Conservation (phyloP, 2,888 invertebrate genomes). For the Noctua fimbriata region DNA sequence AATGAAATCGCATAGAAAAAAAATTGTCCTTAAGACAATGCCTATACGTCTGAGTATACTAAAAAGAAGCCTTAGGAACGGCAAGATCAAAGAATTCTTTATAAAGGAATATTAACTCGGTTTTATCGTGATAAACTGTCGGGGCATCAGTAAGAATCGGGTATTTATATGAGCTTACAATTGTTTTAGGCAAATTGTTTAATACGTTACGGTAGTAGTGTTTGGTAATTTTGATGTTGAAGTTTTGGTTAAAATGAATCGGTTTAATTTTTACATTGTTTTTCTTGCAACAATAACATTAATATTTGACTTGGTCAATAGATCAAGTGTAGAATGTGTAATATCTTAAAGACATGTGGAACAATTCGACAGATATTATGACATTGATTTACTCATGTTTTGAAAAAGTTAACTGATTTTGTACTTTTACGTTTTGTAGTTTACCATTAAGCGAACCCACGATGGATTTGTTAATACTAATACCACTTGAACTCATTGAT, state of each 20-base stretch:
- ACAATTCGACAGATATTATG: too few relatives aligned
- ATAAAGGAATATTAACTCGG: constrained; percentile 78
- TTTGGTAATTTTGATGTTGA: neutral
- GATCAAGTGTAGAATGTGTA: too few relatives aligned
- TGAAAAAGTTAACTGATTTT: neutral
- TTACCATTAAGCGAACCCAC: neutral
- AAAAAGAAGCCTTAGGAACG: constrained; percentile 68
- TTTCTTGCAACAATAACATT: neutral
- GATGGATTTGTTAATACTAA: neutral
- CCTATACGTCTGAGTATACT: constrained; percentile 63
- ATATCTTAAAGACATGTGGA: neutral
- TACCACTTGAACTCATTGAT: neutral
- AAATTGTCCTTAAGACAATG: constrained; percentile 66
- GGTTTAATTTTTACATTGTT: neutral
- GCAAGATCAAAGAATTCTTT: constrained; percentile 62
- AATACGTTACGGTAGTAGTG: neutral
- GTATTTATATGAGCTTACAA: constrained; percentile 22
- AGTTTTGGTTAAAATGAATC: neutral
- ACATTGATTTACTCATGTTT: neutral
- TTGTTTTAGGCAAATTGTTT: neutral
- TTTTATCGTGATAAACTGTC: constrained; percentile 78
- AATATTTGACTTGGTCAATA: neutral
- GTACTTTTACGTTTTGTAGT: neutral
- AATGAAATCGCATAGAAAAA: constrained; percentile 64
- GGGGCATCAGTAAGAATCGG: constrained; percentile 36